A percentile compares a stretch with the other conserved stretches of the same genome.
Evolutionary conservation across 2,888 invertebrate species (phyloP).

Genomic region (Nesidiocoris tenuis): DNA sequence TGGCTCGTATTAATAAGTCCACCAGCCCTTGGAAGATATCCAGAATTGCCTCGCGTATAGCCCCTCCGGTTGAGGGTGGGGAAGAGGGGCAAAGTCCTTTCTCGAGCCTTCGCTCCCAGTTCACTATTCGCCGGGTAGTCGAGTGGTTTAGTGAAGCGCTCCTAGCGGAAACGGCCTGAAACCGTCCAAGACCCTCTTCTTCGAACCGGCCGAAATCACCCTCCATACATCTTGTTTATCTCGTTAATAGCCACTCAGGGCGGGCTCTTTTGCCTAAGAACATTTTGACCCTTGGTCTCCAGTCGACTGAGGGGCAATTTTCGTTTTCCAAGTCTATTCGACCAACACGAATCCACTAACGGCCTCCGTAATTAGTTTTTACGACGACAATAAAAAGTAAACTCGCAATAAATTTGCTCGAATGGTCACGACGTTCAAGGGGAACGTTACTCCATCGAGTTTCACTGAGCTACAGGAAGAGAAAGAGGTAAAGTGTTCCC

Average conservation of each 20-base stretch:
- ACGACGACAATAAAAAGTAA: not conserved
- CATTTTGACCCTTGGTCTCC: not conserved
- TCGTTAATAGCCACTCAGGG: constrained; percentile 33
- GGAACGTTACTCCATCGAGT: too few species aligned
- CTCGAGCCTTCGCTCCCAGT: not conserved
- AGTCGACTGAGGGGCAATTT: not conserved
- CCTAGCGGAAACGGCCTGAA: constrained; percentile 4
- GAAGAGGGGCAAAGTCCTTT: not conserved
- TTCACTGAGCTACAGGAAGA: too few species aligned
- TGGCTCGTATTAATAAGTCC: constrained; percentile 4
- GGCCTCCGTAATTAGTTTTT: constrained; percentile 4
- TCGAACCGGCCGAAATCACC: constrained; percentile 4
- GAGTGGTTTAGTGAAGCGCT: constrained; percentile 21
- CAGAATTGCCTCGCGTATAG: not conserved
- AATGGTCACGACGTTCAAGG: too few species aligned
- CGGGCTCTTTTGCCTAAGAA: constrained; percentile 5
- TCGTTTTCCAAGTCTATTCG: not conserved
- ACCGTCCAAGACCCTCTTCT: not conserved
- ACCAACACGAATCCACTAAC: not conserved
- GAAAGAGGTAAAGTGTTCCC: too few species aligned
- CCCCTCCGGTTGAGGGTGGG: not conserved
- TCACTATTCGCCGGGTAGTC: constrained; percentile 2
- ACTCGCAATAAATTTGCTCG: not conserved
- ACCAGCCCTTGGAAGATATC: not conserved
- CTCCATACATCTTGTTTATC: constrained; percentile 37